A percentile compares a stretch with the other conserved stretches of the same genome.
These are phyloP conservation scores for Lysiphlebus fabarum DNA, from an alignment of 1,140 invertebrate genomes.

Conservation along the genomic window DNA sequence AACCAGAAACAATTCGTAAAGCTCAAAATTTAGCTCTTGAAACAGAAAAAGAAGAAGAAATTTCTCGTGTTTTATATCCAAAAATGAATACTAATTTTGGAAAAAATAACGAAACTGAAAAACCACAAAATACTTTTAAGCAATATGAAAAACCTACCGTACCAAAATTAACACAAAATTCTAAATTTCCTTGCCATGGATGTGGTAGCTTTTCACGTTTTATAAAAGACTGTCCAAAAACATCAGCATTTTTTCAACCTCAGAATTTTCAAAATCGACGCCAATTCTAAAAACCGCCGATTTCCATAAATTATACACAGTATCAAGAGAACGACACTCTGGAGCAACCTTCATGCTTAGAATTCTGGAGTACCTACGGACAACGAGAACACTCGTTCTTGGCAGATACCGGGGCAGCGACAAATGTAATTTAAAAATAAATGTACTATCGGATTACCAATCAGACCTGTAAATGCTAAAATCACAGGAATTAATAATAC, in stretches of 20 bases:
- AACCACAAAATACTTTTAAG: too few species aligned
- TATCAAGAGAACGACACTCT: slow-evolving; percentile 11
- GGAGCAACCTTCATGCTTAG: slow-evolving; percentile 14
- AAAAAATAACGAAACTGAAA: too few species aligned
- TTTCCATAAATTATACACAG: slow-evolving; percentile 10
- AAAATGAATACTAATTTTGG: too few species aligned
- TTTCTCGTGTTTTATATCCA: not conserved
- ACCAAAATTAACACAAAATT: too few species aligned
- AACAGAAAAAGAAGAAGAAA: slow-evolving; percentile 14
- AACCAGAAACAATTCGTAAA: slow-evolving; percentile 7
- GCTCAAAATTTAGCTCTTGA: slow-evolving; percentile 16
- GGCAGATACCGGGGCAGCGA: slow-evolving; percentile 16
- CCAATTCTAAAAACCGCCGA: not conserved
- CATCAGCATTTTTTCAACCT: not conserved
- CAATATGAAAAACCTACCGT: too few species aligned
- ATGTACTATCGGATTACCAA: not conserved
- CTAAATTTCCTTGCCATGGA: too few species aligned
- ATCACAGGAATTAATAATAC: slow-evolving; percentile 15
- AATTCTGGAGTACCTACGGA: slow-evolving; percentile 9
- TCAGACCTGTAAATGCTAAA: slow-evolving; percentile 6
- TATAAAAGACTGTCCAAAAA: slow-evolving; percentile 11
- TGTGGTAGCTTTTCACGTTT: slow-evolving; percentile 11
- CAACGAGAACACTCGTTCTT: slow-evolving; percentile 14
- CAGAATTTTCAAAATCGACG: slow-evolving; percentile 10
- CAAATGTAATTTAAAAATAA: slow-evolving; percentile 13